Conservation (phyloP, 1,140 invertebrate species). For the Aethina tumida region DNA sequence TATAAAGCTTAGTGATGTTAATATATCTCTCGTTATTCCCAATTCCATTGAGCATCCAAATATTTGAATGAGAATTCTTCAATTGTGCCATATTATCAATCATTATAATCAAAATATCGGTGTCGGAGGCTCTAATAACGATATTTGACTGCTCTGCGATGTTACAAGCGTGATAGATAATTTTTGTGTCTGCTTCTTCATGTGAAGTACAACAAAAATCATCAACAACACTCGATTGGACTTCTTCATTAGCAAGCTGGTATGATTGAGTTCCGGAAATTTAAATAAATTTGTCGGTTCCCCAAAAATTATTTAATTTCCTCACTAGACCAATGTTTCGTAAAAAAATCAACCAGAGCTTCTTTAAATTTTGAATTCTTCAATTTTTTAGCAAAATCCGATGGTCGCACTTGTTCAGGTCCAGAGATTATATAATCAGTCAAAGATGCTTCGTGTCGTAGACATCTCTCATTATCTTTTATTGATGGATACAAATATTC, state of each 20-base stretch:
- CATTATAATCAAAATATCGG: slow-evolving; percentile 24
- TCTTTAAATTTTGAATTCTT: slow-evolving; percentile 16
- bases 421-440: neutral
- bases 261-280: slow-evolving; percentile 20
- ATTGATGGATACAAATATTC: slow-evolving; percentile 10
- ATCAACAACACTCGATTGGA: slow-evolving; percentile 16
- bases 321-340: slow-evolving; percentile 15
- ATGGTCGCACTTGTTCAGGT: slow-evolving; percentile 15
- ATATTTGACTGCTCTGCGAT: slow-evolving; percentile 16
- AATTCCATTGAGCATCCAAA: slow-evolving; percentile 18
- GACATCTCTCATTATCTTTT: slow-evolving; percentile 14
- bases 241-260: slow-evolving; percentile 15
- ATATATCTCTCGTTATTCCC: slow-evolving; percentile 15
- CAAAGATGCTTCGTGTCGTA: slow-evolving; percentile 8
- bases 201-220: slow-evolving; percentile 18
- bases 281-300: slow-evolving; percentile 15
- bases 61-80: slow-evolving; percentile 14
- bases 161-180: slow-evolving; percentile 21
- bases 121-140: slow-evolving; percentile 17
- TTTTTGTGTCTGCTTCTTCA: slow-evolving; percentile 24
- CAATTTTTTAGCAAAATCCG: slow-evolving; percentile 17
- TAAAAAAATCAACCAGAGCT: slow-evolving; percentile 18
- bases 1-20: slow-evolving; percentile 11
- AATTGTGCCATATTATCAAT: slow-evolving; percentile 18
- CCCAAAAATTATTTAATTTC: slow-evolving; percentile 15